Percentiles rank a stretch among this genome's conserved stretches.
These are phyloP conservation scores for Zosterops lateralis DNA, from an alignment of 2,113 vertebrate genomes.

Conservation along the genomic window DNA sequence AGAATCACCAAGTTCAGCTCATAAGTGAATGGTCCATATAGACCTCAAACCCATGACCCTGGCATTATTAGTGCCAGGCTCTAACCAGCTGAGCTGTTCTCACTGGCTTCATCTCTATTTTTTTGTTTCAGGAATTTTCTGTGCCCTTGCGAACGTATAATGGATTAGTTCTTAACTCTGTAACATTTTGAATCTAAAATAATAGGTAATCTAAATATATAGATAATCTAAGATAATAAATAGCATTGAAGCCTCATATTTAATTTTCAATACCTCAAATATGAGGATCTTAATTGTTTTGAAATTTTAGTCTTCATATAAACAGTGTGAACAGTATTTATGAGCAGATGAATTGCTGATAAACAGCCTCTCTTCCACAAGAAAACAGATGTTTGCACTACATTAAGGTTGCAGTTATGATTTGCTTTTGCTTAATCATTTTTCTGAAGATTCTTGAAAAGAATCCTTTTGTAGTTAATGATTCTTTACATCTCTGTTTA, in stretches of 20 bases:
- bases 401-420: neutral
- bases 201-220: neutral
- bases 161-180: neutral
- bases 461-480: neutral
- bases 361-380: neutral
- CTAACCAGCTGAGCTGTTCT: neutral
- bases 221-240: too few relatives aligned
- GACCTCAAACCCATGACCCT: accelerated
- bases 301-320: neutral
- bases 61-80: neutral
- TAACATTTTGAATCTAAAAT: neutral
- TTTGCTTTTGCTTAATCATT: neutral
- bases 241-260: neutral
- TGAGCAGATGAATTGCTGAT: neutral
- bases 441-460: neutral
- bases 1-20: neutral
- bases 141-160: neutral
- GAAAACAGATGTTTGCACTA: neutral
- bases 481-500: neutral
- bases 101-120: neutral
- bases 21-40: neutral
- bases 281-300: neutral
- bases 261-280: neutral
- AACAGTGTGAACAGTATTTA: neutral
- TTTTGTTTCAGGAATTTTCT: neutral